Evolutionary conservation across 2,113 vertebrate species (phyloP).

Genomic region (Ondatra zibethicus): DNA sequence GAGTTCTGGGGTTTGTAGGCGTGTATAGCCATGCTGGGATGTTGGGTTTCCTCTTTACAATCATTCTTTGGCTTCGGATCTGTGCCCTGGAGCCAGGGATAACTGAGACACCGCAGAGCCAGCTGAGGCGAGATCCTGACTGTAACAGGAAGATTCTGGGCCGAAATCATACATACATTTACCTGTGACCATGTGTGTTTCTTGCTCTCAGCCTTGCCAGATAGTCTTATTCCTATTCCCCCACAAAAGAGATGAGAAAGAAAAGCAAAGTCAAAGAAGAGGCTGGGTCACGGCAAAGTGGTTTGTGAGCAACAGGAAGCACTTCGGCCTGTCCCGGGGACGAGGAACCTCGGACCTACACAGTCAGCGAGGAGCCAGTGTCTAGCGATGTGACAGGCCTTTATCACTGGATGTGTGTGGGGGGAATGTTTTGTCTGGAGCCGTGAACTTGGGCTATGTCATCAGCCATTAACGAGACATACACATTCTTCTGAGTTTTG

Average conservation of each 20-base stretch:
- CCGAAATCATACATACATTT: not conserved
- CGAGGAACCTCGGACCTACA: not conserved
- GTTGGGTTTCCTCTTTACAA: not conserved
- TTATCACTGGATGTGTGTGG: not conserved
- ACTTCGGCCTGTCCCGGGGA: no score
- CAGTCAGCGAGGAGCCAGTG: not conserved
- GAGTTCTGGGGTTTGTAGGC: not conserved
- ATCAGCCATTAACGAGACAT: not conserved
- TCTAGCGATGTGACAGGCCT: rapidly evolving
- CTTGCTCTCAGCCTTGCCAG: not conserved
- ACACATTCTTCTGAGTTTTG: not conserved
- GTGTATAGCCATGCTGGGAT: not conserved
- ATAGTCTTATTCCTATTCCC: not conserved
- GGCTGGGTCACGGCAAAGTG: rapidly evolving
- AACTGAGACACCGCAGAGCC: not conserved
- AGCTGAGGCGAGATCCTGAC: not conserved
- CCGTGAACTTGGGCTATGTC: not conserved
- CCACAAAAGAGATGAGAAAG: not conserved
- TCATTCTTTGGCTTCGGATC: not conserved
- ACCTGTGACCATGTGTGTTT: not conserved
- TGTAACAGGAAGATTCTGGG: not conserved
- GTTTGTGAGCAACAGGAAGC: rapidly evolving
- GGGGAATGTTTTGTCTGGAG: not conserved
- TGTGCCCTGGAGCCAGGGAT: not conserved
- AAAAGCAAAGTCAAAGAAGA: not conserved